Evolutionary conservation across 2,888 invertebrate species (phyloP).

Genomic region (Erebia ligea): DNA sequence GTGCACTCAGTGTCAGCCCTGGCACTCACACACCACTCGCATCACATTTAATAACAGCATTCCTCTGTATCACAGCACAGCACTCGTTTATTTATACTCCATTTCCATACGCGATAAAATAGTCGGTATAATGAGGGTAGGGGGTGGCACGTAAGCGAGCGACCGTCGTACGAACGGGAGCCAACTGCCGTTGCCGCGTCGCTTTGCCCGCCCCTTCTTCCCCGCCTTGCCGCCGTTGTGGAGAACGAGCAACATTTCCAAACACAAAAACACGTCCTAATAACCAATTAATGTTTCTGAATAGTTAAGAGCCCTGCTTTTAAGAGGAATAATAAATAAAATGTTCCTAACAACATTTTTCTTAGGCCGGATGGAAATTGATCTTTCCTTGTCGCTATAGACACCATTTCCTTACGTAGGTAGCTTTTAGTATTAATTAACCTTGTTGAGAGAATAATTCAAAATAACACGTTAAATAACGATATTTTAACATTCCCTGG

Average conservation of each 20-base stretch:
- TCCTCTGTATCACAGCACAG: conserved; percentile 38
- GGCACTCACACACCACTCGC: conserved; percentile 42
- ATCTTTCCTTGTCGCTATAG: background rate
- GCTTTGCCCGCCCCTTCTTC: conserved; percentile 65
- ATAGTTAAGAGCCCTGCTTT: conserved; percentile 40
- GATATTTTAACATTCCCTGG: too few species aligned
- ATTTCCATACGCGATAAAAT: conserved; percentile 26
- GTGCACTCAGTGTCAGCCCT: conserved; percentile 54
- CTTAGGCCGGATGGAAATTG: conserved; percentile 11
- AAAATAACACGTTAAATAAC: too few species aligned
- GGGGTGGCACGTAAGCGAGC: conserved; percentile 60
- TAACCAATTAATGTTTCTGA: conserved; percentile 60
- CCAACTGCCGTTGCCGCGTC: conserved; percentile 71
- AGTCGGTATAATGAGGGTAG: conserved; percentile 21
- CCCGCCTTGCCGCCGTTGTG: conserved; percentile 70
- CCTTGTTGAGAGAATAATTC: too few species aligned
- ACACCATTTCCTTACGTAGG: background rate
- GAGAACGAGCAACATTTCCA: conserved; percentile 60
- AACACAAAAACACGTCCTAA: conserved; percentile 54
- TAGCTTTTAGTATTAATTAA: background rate
- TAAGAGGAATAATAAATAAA: conserved; percentile 25
- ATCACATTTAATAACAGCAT: conserved; percentile 37
- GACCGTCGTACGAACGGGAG: conserved; percentile 65
- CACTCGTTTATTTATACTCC: conserved; percentile 38
- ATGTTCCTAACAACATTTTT: background rate